Conservation (phyloP, 2,888 invertebrate species). For the Archaeoteleia sp. region DNA sequence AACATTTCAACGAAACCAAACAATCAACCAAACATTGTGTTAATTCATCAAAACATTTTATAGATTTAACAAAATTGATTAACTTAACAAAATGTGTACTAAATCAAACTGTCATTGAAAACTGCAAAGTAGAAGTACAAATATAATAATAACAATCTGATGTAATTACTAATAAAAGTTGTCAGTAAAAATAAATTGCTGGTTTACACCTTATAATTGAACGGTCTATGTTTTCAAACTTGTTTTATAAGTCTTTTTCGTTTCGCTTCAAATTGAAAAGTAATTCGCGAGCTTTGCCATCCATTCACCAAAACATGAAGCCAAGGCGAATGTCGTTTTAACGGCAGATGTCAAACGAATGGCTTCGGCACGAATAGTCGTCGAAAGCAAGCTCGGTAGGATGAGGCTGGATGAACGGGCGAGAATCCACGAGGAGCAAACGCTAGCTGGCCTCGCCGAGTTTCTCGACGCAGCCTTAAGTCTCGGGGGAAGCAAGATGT, state of each 20-base stretch:
- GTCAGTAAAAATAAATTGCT: slow-evolving; percentile 2
- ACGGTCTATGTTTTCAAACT: not conserved
- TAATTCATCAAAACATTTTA: too few species aligned
- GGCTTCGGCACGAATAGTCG: slow-evolving; percentile 36
- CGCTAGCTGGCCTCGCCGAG: slow-evolving; percentile 20
- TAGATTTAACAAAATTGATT: too few species aligned
- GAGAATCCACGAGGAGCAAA: slow-evolving; percentile 21
- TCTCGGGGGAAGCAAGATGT: slow-evolving; percentile 44
- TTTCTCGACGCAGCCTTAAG: slow-evolving; percentile 46
- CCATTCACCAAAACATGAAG: slow-evolving; percentile 13
- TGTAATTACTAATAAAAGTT: too few species aligned
- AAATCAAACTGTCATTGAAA: too few species aligned
- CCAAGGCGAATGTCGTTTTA: slow-evolving; percentile 28
- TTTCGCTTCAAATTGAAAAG: slow-evolving; percentile 34
- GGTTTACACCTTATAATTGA: slow-evolving; percentile 2
- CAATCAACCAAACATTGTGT: too few species aligned
- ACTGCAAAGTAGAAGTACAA: too few species aligned
- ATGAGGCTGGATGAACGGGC: slow-evolving; percentile 1
- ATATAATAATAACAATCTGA: too few species aligned
- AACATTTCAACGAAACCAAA: too few species aligned
- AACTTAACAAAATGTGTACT: too few species aligned
- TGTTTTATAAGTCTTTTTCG: slow-evolving; percentile 14
- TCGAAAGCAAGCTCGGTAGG: slow-evolving; percentile 17
- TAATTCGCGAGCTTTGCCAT: slow-evolving; percentile 40
- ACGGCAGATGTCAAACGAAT: slow-evolving; percentile 46